Percentiles rank a stretch among this genome's conserved stretches.
These are phyloP conservation scores for Gymnoscopelus braueri DNA, from an alignment of 2,797 vertebrate species.

Conservation along the genomic window DNA sequence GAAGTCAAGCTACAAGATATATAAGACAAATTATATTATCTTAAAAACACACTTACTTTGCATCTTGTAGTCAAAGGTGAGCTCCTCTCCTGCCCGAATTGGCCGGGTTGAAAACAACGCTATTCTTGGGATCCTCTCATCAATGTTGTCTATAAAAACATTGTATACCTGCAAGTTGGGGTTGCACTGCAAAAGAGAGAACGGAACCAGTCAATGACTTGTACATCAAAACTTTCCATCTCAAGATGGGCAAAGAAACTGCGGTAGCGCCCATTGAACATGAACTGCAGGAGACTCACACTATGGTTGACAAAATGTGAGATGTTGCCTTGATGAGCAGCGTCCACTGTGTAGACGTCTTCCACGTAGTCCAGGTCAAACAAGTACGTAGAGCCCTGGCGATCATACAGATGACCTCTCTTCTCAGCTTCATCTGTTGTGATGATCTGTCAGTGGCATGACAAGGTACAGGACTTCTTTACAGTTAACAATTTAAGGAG, in stretches of 20 bases:
- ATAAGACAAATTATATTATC: too few species aligned
- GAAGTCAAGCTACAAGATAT: too few species aligned
- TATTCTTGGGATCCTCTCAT: constrained; percentile 90
- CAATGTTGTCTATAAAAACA: constrained; percentile 94
- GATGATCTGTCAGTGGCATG: constrained; percentile 81
- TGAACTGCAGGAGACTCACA: constrained; percentile 73
- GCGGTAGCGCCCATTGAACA: background rate
- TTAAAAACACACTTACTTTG: constrained; percentile 79
- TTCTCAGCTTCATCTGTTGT: constrained; percentile 90
- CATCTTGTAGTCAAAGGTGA: constrained; percentile 96
- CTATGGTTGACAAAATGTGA: constrained; percentile 98
- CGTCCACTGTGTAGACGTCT: constrained; percentile 93
- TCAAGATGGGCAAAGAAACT: too few species aligned
- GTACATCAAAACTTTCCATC: background rate
- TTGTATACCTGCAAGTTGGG: constrained; percentile 96
- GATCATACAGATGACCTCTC: constrained; percentile 87
- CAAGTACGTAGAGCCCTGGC: constrained; percentile 90
- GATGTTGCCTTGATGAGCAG: constrained; percentile 90
- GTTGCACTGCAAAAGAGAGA: constrained; percentile 80
- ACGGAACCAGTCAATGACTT: constrained; percentile 11
- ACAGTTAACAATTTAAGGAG: too few species aligned
- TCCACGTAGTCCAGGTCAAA: constrained; percentile 95
- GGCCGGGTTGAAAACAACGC: constrained; percentile 88
- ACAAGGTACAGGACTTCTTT: background rate
- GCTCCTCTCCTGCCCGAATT: constrained; percentile 90